Base-by-base conservation (phyloP, 92 coral and sea anemone species). In the Montipora capitata region DNA sequence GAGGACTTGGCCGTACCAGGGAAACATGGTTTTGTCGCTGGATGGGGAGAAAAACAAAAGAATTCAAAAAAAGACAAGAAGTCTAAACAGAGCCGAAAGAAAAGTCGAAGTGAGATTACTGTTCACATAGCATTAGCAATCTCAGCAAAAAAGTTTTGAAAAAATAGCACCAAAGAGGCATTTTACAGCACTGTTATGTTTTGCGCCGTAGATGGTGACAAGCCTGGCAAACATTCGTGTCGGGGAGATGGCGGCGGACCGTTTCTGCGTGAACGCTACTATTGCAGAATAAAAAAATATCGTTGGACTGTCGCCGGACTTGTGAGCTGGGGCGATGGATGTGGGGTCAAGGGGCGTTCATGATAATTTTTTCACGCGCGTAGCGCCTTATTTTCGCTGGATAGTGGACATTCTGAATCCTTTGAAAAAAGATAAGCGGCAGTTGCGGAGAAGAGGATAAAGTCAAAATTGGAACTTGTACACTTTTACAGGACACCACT, bases 211-310 rank as follows among this genome's bases (percentile, higher is more conserved):
- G 87, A 88, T 15, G 41, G 59, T 10, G 87, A 91, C 12, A 90
- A 85, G 85, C 90, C 88, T 1, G 80, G 84, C 56, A 94, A 94
- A 18, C 96, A 87, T 35, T 81, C 96, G 43, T 96, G 99, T 80
- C 84, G 90, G 1, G 98, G 96, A 10, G 98, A 96, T 68, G 91
- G 96, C 17, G 96, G 99, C 63, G 92, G 96, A 43, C 96, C 99
- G 12, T 93, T 93, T 66, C 89, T 94, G 69, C 93, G 94, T 12
- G 89, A 90, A 78, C 64, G 80, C 52, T 88, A 71, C n/a, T 92
- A 94, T 35, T 79, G 82, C 38, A 88, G 49, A 6, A 66, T 91
- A 5, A 82, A 91, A 4, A 81, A 54, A 4, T 86, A 92, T 68
- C 87, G 99, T 2, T 96, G 99, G 99, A 85, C 91, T n/a, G 91